Conservation (phyloP, 2,888 invertebrate genomes). For the Drosophila infuscata region DNA sequence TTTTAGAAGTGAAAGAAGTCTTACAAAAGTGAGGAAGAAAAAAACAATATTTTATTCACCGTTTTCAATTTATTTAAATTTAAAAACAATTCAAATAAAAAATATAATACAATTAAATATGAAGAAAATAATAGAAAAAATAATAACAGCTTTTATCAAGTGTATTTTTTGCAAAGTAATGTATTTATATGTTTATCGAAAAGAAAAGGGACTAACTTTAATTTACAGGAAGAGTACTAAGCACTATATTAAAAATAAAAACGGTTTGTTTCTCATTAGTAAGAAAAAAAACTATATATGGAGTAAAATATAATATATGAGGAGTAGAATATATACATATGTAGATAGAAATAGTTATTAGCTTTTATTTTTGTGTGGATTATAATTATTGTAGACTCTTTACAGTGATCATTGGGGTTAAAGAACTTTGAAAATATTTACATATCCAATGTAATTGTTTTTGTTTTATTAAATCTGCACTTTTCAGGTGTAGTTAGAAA, state of each 20-base stretch:
- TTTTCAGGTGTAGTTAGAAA: conserved; percentile 30
- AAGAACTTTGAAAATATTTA: background rate
- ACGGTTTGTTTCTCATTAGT: too few relatives aligned
- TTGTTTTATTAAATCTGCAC: conserved; percentile 45
- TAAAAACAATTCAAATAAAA: background rate
- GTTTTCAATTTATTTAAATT: background rate
- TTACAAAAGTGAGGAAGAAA: background rate
- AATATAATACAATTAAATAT: background rate
- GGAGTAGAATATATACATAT: background rate
- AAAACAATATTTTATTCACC: background rate
- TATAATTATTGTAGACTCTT: conserved; percentile 5
- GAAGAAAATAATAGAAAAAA: background rate
- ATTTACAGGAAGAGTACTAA: too few relatives aligned
- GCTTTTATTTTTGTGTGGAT: background rate
- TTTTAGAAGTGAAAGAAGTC: background rate
- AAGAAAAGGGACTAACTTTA: background rate
- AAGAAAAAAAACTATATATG: too few relatives aligned
- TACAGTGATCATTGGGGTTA: conserved; percentile 16
- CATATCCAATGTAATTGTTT: conserved; percentile 35
- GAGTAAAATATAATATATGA: too few relatives aligned
- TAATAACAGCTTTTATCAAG: background rate
- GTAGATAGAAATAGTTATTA: background rate
- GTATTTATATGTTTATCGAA: background rate
- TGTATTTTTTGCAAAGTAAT: background rate
- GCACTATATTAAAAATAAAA: too few relatives aligned